These are phyloP conservation scores for Montipora capricornis DNA, from an alignment of 64 coral and sea anemone species.

Conservation along the genomic window DNA sequence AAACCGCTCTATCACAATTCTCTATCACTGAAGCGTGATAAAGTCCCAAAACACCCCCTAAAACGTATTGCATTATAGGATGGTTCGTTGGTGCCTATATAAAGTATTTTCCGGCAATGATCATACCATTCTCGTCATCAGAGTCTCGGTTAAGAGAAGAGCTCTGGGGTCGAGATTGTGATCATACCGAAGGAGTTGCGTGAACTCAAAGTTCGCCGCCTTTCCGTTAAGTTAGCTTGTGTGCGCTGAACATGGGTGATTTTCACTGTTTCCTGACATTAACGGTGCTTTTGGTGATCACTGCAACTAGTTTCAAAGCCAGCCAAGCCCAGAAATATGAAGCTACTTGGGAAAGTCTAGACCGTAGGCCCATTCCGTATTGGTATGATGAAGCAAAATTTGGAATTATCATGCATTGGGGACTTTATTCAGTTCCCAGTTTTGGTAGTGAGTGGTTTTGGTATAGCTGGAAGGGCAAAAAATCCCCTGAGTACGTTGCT, in stretches of 20 bases:
- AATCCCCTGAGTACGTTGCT: slow-evolving; percentile 47
- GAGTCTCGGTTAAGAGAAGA: no score
- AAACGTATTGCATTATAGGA: no score
- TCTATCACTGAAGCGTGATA: no score
- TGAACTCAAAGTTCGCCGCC: no score
- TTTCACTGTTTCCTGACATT: neutral
- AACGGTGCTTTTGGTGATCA: neutral
- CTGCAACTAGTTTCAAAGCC: neutral
- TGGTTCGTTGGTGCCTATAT: no score
- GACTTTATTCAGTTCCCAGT: slow-evolving; percentile 90
- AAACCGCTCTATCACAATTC: no score
- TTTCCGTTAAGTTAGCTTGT: no score
- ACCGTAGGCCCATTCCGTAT: slow-evolving; percentile 71
- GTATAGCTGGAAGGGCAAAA: slow-evolving; percentile 79
- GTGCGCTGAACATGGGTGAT: neutral
- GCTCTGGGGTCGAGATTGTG: no score
- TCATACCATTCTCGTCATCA: no score
- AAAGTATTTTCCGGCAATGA: no score
- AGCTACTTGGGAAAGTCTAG: slow-evolving; percentile 87
- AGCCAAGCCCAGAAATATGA: slow-evolving; percentile 29
- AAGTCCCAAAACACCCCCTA: no score
- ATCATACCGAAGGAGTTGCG: no score
- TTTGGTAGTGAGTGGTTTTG: slow-evolving; percentile 92
- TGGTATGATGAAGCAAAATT: slow-evolving; percentile 97
- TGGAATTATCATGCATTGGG: slow-evolving; percentile 95